Evolutionary conservation across 2,113 vertebrate genomes (phyloP).

Genomic region (Caranx ignobilis): DNA sequence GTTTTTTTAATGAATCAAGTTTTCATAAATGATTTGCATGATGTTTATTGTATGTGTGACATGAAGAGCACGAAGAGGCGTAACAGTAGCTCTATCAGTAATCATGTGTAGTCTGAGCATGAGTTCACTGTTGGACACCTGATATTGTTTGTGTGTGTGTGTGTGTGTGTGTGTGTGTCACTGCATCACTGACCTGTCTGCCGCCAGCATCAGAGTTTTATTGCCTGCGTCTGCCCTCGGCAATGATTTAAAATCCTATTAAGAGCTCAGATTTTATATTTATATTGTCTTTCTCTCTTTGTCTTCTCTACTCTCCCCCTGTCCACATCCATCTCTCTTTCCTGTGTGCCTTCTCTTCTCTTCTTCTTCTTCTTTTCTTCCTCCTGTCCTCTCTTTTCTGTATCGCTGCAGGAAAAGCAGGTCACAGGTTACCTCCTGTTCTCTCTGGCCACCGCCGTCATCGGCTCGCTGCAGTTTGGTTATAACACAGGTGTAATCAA

Average conservation of each 20-base stretch:
- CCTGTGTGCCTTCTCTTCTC: not conserved
- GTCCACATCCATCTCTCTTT: not conserved
- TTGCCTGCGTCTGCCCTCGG: not conserved
- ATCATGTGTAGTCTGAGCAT: not conserved
- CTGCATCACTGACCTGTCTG: constrained; percentile 6
- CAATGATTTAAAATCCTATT: constrained; percentile 20
- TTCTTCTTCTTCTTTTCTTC: not conserved
- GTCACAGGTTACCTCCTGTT: constrained; percentile 87
- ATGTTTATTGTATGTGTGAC: not conserved
- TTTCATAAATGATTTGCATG: not conserved
- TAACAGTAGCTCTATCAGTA: not conserved
- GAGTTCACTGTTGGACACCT: not conserved
- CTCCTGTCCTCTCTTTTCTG: too few relatives aligned
- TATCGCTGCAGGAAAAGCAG: constrained; percentile 69
- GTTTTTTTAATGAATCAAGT: too few relatives aligned
- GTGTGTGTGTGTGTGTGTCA: not conserved
- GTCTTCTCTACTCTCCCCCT: not conserved
- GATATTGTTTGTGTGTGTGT: not conserved
- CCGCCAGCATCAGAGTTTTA: not conserved
- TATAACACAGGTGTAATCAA: constrained; percentile 98
- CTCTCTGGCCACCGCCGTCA: constrained; percentile 86
- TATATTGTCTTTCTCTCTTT: not conserved
- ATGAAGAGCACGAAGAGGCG: not conserved
- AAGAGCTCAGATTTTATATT: constrained; percentile 40
- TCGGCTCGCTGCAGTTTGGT: constrained; percentile 94